phyloP scores from a whole-genome alignment of 2,888 invertebrate species.

The Dynastes hyllus region DNA sequence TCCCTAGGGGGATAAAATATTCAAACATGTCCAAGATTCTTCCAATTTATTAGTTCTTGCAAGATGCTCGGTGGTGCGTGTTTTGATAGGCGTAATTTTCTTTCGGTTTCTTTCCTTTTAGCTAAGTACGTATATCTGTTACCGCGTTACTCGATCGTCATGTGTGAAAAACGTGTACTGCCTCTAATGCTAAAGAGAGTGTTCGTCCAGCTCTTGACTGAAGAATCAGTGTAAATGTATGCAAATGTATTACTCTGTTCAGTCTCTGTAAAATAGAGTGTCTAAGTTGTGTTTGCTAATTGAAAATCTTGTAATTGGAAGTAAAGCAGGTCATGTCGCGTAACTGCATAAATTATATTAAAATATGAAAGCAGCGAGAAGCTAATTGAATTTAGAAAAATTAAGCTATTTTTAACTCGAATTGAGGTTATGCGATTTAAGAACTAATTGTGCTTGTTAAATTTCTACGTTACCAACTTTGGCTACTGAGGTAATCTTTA shows the following conservation, averaged over 20 bases:
- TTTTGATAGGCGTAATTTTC: conserved; percentile 1
- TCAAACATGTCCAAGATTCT: conserved; percentile 57
- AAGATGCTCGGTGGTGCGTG: conserved; percentile 12
- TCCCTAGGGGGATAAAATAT: too few relatives aligned
- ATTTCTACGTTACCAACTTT: too few relatives aligned
- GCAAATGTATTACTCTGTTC: conserved; percentile 8
- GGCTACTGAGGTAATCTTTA: too few relatives aligned
- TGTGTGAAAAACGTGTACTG: neutral
- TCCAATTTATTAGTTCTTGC: conserved; percentile 51
- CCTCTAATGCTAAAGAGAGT: neutral
- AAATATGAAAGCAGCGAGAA: too few relatives aligned
- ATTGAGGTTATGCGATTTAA: too few relatives aligned
- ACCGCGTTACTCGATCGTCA: conserved; percentile 2
- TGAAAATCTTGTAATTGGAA: conserved; percentile 19
- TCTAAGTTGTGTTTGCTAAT: neutral
- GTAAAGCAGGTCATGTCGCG: too few relatives aligned
- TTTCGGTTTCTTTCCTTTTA: neutral
- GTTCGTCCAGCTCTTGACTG: neutral
- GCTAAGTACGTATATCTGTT: neutral
- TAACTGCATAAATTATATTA: too few relatives aligned
- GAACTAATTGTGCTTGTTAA: too few relatives aligned
- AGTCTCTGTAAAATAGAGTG: neutral
- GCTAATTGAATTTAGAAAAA: too few relatives aligned
- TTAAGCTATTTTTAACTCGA: too few relatives aligned
- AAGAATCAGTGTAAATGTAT: conserved; percentile 7